Base-by-base conservation (phyloP, 2,888 invertebrate genomes). In the Tiliacea citrago region DNA sequence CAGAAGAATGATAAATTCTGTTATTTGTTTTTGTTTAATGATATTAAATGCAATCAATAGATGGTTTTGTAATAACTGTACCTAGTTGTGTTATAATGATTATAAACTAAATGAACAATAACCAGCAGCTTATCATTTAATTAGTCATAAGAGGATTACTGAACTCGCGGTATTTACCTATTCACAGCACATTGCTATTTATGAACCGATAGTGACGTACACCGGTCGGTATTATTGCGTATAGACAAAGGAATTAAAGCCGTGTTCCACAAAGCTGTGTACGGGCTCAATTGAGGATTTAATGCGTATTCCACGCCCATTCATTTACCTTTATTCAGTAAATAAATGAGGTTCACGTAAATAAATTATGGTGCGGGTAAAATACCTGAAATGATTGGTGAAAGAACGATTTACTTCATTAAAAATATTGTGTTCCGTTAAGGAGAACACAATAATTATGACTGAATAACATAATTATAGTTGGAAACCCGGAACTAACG, bases 221-320 rank as follows among this genome's bases (percentile, higher is more conserved):
- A 49, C 53, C 18, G 13, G 13, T 29, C 21, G 18, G 29, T 69
- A 71, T 55, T 68, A 75, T 45, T 58, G 58, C 68, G 57, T 61
- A 68, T 53, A 62, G 45, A 83, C 81, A 84, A 75, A 72, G 71
- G 71, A 68, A 69, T 83, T 65, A 83, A 79, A 49, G 12, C 49
- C 60, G 42, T 71, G 29, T 68, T 66, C 29, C 62, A 67, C 49
- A 68, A 51, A 83, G 62, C 75, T 42, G 35, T 69, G 12, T 58
- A 47, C 49, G 68, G 62, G 49, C 60, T 69, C 53, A 83, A 75
- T 68, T 55, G 51, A 62, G 57, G 67, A 24, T 70, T 73, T 55
- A 77, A 73, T 75, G 57, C 42, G 66, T 45, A 75, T 72, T 75
- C 35, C 83, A 71, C 58, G 49, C 29, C 53, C 62, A 65, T 67